Conservation (phyloP, 92 coral and sea anemone genomes). For the Ricordea florida region DNA sequence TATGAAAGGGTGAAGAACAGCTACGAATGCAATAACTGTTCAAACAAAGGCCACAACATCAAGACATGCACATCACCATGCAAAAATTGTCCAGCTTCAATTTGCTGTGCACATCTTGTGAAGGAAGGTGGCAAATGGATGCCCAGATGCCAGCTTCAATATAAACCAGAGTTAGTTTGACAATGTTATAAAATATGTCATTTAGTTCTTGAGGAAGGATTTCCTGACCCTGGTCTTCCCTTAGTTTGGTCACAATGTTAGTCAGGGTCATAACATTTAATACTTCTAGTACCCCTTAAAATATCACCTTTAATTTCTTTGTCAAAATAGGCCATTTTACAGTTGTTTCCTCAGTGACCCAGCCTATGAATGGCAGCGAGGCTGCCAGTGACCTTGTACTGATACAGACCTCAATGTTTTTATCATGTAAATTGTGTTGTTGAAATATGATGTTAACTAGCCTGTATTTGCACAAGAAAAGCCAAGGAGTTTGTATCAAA, state of each 20-base stretch:
- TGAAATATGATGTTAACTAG: no score
- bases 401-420: conserved; percentile 16
- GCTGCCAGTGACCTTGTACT: conserved; percentile 23
- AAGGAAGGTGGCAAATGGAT: conserved; percentile 16
- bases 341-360: not conserved
- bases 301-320: not conserved
- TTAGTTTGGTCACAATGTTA: not conserved
- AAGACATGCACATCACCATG: conserved; percentile 27
- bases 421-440: conserved; percentile 15
- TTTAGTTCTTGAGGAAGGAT: not conserved
- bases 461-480: no score
- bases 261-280: not conserved
- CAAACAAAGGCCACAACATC: not conserved
- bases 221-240: not conserved
- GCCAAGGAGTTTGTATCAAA: no score
- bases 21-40: not conserved
- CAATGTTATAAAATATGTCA: not conserved
- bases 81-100: no score
- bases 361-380: conserved; percentile 23
- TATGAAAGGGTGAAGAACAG: not conserved
- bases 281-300: not conserved
- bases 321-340: not conserved
- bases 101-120: no score
- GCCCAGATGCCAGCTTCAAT: not conserved
- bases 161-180: not conserved